Conservation (phyloP, 2,113 vertebrate genomes). For the Hemibagrus wyckioides region DNA sequence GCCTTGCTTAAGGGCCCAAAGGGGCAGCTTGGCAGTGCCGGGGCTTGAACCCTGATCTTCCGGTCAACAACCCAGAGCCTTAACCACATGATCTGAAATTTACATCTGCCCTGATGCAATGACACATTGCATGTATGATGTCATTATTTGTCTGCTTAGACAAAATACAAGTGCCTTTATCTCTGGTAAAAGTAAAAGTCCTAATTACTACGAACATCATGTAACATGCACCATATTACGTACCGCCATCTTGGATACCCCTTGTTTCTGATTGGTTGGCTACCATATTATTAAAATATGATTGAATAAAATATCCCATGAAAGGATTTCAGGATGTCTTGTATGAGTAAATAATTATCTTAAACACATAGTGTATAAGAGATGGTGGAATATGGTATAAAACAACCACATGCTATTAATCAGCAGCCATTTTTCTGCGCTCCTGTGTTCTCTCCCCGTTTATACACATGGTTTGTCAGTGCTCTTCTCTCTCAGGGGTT, state of each 20-base stretch:
- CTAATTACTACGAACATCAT: not conserved
- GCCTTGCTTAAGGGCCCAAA: no score
- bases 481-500: not conserved
- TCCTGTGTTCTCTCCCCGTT: not conserved
- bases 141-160: not conserved
- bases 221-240: not conserved
- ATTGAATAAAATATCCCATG: not conserved
- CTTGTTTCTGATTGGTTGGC: not conserved
- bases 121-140: not conserved
- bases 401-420: not conserved
- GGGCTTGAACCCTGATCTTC: no score
- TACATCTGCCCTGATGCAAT: no score
- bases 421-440: not conserved
- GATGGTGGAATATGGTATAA: not conserved
- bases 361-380: not conserved
- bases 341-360: not conserved
- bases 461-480: conserved; percentile 8
- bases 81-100: no score
- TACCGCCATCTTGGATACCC: not conserved
- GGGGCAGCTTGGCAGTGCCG: no score
- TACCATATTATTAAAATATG: not conserved
- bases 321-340: not conserved
- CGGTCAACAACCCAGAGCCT: no score
- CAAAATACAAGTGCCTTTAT: not conserved
- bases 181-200: not conserved